Evolutionary conservation across 2,113 vertebrate species (phyloP), one percentile per base, ranked within the genome.

Genomic region (Sinocyclocheilus anophthalmus): DNA sequence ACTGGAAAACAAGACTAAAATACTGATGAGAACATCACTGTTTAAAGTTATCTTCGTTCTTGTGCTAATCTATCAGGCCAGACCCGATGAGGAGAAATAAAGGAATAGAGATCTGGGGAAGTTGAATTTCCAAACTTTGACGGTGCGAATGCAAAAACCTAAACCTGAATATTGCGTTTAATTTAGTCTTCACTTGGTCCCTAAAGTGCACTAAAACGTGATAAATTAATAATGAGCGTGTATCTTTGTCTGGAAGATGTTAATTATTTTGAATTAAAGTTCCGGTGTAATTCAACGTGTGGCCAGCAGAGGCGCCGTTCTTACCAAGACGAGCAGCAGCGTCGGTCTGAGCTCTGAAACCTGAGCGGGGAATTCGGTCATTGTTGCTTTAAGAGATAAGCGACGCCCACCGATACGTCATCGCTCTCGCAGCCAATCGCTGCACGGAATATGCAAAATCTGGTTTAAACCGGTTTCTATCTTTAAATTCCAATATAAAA

Each of bases 401-500:
- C 72, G 87, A 92, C 11, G 84, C 90, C 86, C 91, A 77, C 5
- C 83, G 81, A 76, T 96, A 97, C 92, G 95, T 98, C 96, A 95
- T 39, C 90, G 24, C 4, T 5, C 61, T 11, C 37, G 14, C 88
- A 83, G 91, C 97, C 97, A 98, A 97, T 95, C 91, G 79, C 84
- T 30, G 83, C 67, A 89, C 61, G 75, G 91, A 92, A 95, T 94
- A 95, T 91, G 94, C 91, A 83, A 93, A 94, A 97, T 97, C 97
- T 95, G 96, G 96, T 96, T 98, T 94, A 92, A 96, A 97, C 97
- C 95, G 96, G 97, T 97, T 95, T 95, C 93, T 93, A 92, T 95
- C 95, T 96, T 30, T 96, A 96, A 95, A 96, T 96, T 95, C 93
- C 94, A 96, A 95, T 96, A 96, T 97, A 97, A 97, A 97, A 97